Evolutionary conservation across 2,888 invertebrate genomes (phyloP).

Genomic region (Nephrotoma appendiculata): DNA sequence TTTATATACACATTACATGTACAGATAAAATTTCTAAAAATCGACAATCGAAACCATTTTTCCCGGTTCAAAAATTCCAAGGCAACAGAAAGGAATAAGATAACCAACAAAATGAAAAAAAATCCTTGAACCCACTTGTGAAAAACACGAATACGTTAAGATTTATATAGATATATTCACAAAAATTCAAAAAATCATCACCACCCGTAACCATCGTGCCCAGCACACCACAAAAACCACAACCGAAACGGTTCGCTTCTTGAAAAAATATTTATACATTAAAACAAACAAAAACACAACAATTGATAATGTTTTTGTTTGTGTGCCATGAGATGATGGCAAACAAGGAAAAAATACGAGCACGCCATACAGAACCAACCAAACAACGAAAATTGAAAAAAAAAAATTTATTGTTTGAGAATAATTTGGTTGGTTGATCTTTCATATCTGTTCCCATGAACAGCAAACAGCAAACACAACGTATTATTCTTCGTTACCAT

Average conservation of each 20-base stretch:
- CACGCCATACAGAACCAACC: background rate
- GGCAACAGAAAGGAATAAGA: background rate
- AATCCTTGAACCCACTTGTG: background rate
- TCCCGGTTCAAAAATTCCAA: background rate
- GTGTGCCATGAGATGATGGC: background rate
- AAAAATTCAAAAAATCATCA: background rate
- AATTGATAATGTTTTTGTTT: background rate
- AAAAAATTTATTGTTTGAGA: background rate
- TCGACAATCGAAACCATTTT: too few species aligned
- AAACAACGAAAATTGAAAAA: background rate
- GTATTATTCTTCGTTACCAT: background rate
- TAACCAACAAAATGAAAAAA: background rate
- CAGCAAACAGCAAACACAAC: background rate
- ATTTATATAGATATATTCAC: background rate
- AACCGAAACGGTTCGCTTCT: background rate
- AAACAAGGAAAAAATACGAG: background rate
- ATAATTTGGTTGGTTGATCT: background rate
- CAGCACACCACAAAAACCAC: background rate
- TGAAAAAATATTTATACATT: background rate
- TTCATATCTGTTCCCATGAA: background rate
- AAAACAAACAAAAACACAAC: background rate
- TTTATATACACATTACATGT: too few species aligned
- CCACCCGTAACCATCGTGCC: background rate
- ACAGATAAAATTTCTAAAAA: background rate
- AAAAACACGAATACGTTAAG: background rate